phyloP scores from a whole-genome alignment of 2,113 vertebrate genomes.

The Diadophis punctatus region DNA sequence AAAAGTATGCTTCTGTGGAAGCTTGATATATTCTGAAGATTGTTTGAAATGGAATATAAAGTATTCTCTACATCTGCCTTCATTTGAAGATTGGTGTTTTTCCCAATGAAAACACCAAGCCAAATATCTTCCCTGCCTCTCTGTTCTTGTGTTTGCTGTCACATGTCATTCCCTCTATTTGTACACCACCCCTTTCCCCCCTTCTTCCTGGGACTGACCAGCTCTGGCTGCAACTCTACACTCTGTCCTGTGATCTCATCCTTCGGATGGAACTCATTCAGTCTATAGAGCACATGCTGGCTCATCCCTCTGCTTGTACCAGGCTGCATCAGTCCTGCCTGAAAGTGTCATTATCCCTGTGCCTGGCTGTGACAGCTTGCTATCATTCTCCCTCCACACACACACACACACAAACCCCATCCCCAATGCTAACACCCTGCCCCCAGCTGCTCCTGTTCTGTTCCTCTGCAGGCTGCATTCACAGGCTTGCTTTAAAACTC shows the following conservation, averaged over 20 bases:
- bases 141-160: not conserved
- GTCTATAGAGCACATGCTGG: not conserved
- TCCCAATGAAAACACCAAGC: not conserved
- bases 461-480: not conserved
- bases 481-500: not conserved
- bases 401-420: not conserved
- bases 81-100: not conserved
- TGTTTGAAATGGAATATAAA: not conserved
- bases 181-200: not conserved
- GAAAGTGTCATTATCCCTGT: not conserved
- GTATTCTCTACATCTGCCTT: not conserved
- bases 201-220: not conserved
- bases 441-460: not conserved
- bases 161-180: not conserved
- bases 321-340: not conserved
- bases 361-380: not conserved
- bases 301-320: not conserved
- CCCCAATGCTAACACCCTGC: not conserved
- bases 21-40: not conserved
- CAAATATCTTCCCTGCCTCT: not conserved
- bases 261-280: slow-evolving; percentile 1
- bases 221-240: not conserved
- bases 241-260: not conserved
- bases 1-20: not conserved
- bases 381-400: not conserved